Base-by-base conservation (phyloP, 2,797 vertebrate species). In the Myripristis jacobus region DNA sequence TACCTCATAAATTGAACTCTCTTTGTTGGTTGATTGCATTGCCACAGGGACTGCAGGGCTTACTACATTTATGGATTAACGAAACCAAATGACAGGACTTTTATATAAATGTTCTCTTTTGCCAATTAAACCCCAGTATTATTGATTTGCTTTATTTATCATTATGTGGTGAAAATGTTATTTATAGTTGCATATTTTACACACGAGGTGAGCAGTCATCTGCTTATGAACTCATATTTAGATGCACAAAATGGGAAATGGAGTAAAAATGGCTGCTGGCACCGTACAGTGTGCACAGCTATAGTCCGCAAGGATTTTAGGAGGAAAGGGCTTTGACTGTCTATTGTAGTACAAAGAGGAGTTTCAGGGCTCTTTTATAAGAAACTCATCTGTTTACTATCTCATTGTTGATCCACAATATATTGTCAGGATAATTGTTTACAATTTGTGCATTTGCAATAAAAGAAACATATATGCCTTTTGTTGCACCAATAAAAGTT, bases 401-500 rank as follows among this genome's bases (percentile, higher is more conserved):
- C 18, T 62, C 34, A 34, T 63, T 24, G 44, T 73, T 78, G 59
- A 77, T 43, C 41, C 15, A 43, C 15, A 73, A 34, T 65, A 9
- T 66, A 31, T 57, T 70, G 61, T 63, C 36, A 41, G 34, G 67
- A 41, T 79, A 60, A 71, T 63, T 73, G 73, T 82, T 82, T 90
- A 73, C 77, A 82, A 48, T 66, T n/a, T 31, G 0, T 67, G 3
- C 47, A 65, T 77, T 84, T 78, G 50, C 66, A 59, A 66, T 89
- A 70, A 46, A 77, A 75, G 44, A 84, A 27, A 70, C 69, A 24
- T 79, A 3, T 73, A 34, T 66, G 72, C 72, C 82, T 75, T 79
- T 79, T 78, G 79, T 71, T 75, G 73, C 34, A 79, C 44, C 24
- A 82, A 70, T 82, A 51, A 75, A 83, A 12, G 80, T 90, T 88